phyloP scores from a whole-genome alignment of 2,797 vertebrate genomes.

The Acrossocheilus fasciatus region DNA sequence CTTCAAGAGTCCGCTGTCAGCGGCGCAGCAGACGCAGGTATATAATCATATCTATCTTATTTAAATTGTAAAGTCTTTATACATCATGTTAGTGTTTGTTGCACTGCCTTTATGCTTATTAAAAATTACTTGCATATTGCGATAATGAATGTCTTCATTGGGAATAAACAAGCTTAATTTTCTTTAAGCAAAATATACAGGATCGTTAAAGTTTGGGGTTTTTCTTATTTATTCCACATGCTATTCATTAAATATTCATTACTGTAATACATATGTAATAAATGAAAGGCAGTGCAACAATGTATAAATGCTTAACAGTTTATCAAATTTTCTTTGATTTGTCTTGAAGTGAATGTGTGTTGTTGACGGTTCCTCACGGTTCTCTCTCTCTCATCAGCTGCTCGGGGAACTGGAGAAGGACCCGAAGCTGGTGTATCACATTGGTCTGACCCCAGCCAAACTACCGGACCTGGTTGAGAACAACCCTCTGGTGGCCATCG shows the following conservation, averaged over 20 bases:
- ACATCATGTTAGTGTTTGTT: not conserved
- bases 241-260: not conserved
- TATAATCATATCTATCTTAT: not conserved
- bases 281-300: not conserved
- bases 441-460: slow-evolving; percentile 93
- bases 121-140: not conserved
- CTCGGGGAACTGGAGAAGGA: slow-evolving; percentile 96
- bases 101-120: not conserved
- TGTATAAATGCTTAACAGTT: not conserved
- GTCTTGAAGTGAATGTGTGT: no score
- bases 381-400: slow-evolving; percentile 76
- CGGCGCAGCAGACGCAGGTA: slow-evolving; percentile 93
- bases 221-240: not conserved
- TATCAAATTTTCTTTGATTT: no score
- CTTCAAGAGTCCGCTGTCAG: slow-evolving; percentile 96
- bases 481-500: slow-evolving; percentile 97
- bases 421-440: slow-evolving; percentile 96
- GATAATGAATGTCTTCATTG: no score
- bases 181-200: no score
- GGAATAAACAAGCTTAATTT: not conserved
- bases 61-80: not conserved
- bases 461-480: slow-evolving; percentile 98
- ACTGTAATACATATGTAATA: not conserved
- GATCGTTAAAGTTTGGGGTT: no score
- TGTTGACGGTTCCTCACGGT: no score